A percentile compares a stretch with the other conserved stretches of the same genome.
phyloP scores from a whole-genome alignment of 1,140 invertebrate species.

The Sycophila sp. region DNA sequence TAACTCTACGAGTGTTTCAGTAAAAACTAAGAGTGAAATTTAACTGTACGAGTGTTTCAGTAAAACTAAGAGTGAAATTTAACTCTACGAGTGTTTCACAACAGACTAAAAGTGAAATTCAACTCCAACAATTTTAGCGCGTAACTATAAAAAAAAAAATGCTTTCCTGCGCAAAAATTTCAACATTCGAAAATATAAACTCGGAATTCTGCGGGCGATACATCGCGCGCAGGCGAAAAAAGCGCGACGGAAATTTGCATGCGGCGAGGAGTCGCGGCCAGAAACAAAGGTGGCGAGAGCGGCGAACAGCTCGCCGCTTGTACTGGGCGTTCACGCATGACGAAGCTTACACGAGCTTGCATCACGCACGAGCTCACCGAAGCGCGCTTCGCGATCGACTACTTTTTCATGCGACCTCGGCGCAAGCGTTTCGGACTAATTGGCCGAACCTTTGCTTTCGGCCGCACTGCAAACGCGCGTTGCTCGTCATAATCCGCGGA shows the following conservation, averaged over 20 bases:
- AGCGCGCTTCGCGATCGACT: background rate
- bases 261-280: background rate
- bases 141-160: too few relatives aligned
- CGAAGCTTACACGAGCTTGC: constrained; percentile 30
- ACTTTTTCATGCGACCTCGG: background rate
- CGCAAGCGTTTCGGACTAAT: constrained; percentile 3
- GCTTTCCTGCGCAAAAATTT: too few relatives aligned
- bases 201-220: too few relatives aligned
- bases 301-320: constrained; percentile 1
- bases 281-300: background rate
- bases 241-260: background rate
- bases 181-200: too few relatives aligned
- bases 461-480: too few relatives aligned
- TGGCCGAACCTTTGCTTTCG: background rate
- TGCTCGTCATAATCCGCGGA: background rate
- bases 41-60: too few relatives aligned
- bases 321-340: constrained; percentile 9
- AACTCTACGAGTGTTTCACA: too few relatives aligned
- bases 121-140: too few relatives aligned
- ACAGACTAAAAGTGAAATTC: too few relatives aligned
- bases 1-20: too few relatives aligned
- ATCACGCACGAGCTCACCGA: background rate
- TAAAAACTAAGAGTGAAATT: too few relatives aligned
- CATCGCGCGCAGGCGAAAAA: background rate
- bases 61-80: too few relatives aligned